Percentiles rank a stretch among this genome's conserved stretches.
Evolutionary conservation across 2,113 vertebrate species (phyloP).

Genomic region (Himantopus leucocephalus): DNA sequence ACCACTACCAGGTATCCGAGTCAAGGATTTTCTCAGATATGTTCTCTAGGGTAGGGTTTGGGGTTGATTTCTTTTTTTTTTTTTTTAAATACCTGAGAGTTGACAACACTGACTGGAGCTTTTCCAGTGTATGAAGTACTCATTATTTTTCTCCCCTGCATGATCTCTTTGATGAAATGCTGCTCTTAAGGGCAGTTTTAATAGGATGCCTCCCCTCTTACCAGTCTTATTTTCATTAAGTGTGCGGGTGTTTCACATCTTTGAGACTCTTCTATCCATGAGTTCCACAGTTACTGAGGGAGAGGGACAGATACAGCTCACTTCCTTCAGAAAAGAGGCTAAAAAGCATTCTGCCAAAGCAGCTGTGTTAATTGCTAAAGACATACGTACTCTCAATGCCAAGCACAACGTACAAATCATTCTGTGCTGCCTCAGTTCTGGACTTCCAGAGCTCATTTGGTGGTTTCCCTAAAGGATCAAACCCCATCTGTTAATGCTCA

Average conservation of each 20-base stretch:
- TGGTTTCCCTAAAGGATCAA: not conserved
- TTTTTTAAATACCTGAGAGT: not conserved
- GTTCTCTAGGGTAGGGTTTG: not conserved
- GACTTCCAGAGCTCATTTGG: not conserved
- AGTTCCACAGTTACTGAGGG: not conserved
- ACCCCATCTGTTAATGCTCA: not conserved
- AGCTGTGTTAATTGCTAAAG: not conserved
- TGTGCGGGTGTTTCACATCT: not conserved
- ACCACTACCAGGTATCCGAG: rapidly evolving
- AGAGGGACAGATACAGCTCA: not conserved
- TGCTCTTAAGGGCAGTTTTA: not conserved
- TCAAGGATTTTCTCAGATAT: not conserved
- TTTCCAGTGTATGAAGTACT: not conserved
- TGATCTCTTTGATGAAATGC: not conserved
- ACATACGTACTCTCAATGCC: not conserved
- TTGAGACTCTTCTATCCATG: not conserved
- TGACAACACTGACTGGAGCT: not conserved
- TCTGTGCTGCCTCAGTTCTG: not conserved
- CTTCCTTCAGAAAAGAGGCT: not conserved
- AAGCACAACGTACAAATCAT: not conserved
- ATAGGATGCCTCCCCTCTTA: not conserved
- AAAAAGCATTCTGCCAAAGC: not conserved
- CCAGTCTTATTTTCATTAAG: not conserved
- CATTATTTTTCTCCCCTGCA: not conserved
- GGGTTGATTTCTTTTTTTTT: not conserved